Base-by-base conservation (phyloP, 2,888 invertebrate species). In the Belgica antarctica region DNA sequence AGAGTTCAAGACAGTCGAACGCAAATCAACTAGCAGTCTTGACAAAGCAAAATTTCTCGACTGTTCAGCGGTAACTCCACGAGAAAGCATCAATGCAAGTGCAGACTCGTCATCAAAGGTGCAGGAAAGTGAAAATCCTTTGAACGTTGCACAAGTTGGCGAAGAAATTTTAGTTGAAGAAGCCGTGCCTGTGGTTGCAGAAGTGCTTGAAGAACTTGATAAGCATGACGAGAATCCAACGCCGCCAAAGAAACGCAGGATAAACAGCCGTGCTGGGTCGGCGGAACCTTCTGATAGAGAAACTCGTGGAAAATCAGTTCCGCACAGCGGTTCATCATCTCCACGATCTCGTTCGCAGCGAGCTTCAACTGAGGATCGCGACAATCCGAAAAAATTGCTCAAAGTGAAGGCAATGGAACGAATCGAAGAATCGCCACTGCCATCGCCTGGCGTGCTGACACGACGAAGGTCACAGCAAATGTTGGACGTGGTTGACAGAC, bases 251-350 rank as follows among this genome's bases (percentile, higher is more conserved):
- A 1, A 5, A 46, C 24, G 15, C 24, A 46, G 24, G 27, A 12
- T 10, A 46, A 8, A 10, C 1, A 22, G 12, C 0, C 63, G 63
- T 34, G 19, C 15, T 5, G 19, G 28, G 15, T 47, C 46, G 8
- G 15, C 2, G 22, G 36, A 34, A 59, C 7, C 2, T 2, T 1
- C 27, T 1, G 10, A n/a, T 15, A 12, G 28, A 57, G 15, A 52
- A 10, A 1, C 22, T 8, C 22, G 70, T 27, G 70, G 59, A 25
- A 28, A 36, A n/a, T 70, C 70, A 25, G 61, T 70, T n/a, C 70
- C 70, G 10, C 24, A 4, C 8, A 52, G 52, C 24, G 10, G 17
- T 1, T 19, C 70, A 1, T 36, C 61, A 4, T 27, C 68, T 7
- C 12, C 61, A 28, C 22, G 19, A n/a, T 15, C 25, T 24, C 59